Percentiles rank a stretch among this genome's conserved stretches.
These are phyloP conservation scores for Pseudochirops corinnae DNA, from an alignment of 2,797 vertebrate genomes.

Conservation along the genomic window DNA sequence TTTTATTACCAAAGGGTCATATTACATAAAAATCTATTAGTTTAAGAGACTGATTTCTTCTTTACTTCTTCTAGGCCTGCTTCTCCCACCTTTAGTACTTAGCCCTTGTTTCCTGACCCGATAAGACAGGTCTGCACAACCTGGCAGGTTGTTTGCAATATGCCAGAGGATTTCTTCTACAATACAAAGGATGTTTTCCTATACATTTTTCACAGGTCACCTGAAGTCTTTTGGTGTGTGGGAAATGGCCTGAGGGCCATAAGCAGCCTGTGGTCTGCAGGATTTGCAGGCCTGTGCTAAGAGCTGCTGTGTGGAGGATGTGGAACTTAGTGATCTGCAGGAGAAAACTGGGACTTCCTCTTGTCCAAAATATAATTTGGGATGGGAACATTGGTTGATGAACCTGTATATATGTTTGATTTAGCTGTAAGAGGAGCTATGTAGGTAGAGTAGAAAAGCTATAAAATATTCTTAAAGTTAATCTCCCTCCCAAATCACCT, in stretches of 20 bases:
- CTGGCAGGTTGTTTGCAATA: too few species aligned
- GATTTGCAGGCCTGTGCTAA: not conserved
- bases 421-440: not conserved
- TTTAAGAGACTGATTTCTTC: not conserved
- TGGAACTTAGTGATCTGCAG: not conserved
- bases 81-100: not conserved
- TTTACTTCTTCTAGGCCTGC: not conserved
- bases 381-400: not conserved
- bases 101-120: not conserved
- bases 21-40: not conserved
- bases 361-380: not conserved
- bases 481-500: not conserved
- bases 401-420: not conserved
- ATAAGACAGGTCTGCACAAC: not conserved
- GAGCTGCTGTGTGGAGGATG: not conserved
- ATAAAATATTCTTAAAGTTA: not conserved
- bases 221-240: too few species aligned
- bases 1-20: not conserved
- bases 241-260: too few species aligned
- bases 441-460: not conserved
- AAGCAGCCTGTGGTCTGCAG: too few species aligned
- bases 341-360: not conserved
- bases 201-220: too few species aligned
- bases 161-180: too few species aligned
- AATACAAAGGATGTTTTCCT: too few species aligned